A percentile compares a stretch with the other conserved stretches of the same genome.
These are phyloP conservation scores for Scaptomyza hsui DNA, from an alignment of 1,140 invertebrate genomes.

Conservation along the genomic window DNA sequence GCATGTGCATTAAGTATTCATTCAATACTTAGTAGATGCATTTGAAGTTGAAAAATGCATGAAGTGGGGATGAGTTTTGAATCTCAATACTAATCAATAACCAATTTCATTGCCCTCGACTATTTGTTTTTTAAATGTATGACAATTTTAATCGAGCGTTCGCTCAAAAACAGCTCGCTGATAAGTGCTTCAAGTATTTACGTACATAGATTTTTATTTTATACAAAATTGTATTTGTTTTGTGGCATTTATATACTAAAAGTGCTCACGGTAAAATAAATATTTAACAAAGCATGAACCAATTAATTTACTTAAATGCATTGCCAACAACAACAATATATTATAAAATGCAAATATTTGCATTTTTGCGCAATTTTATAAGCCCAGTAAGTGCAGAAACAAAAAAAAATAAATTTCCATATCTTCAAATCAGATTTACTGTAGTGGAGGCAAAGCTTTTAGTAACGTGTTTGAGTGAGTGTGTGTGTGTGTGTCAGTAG, in stretches of 20 bases:
- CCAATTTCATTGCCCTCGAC: not conserved
- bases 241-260: slow-evolving; percentile 5
- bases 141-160: slow-evolving; percentile 6
- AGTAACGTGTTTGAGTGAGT: not conserved
- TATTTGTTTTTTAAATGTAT: not conserved
- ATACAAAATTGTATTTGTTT: slow-evolving; percentile 14
- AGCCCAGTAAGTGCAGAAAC: slow-evolving; percentile 1
- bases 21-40: not conserved
- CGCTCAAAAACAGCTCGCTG: not conserved
- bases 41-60: not conserved
- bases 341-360: slow-evolving; percentile 40
- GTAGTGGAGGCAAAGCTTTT: slow-evolving; percentile 22
- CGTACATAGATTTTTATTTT: not conserved
- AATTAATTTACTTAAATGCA: slow-evolving; percentile 46
- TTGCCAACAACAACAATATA: not conserved
- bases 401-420: slow-evolving; percentile 9
- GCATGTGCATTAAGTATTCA: not conserved
- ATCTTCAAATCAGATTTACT: slow-evolving; percentile 31
- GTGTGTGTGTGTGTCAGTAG: not conserved
- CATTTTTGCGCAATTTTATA: slow-evolving; percentile 17
- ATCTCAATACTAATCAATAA: not conserved
- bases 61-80: not conserved
- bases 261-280: slow-evolving; percentile 29
- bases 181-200: not conserved
- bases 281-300: slow-evolving; percentile 52